Evolutionary conservation across 30 jellyfish, hydroid and myxozoan genomes (phyloP).

Genomic region (Pelagia noctiluca): DNA sequence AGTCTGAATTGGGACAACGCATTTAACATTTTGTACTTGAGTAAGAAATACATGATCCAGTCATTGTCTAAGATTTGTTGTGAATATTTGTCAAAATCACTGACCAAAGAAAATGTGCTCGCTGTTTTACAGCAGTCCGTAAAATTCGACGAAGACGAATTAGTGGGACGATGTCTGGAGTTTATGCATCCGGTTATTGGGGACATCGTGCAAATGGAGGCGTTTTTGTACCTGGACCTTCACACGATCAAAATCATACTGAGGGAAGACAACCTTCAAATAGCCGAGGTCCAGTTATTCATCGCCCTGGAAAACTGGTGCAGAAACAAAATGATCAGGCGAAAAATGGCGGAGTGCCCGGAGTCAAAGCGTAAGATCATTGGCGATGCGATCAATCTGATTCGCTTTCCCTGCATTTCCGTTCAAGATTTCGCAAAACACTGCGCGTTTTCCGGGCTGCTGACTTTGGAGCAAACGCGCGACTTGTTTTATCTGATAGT

Average conservation of each 20-base stretch:
- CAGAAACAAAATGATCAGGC: slow-evolving; percentile 33
- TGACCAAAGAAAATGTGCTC: slow-evolving; percentile 64
- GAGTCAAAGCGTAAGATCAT: slow-evolving; percentile 50
- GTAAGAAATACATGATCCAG: slow-evolving; percentile 71
- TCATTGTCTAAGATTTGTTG: slow-evolving; percentile 46
- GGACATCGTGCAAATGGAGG: slow-evolving; percentile 55
- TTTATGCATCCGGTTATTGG: slow-evolving; percentile 58
- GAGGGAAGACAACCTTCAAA: slow-evolving; percentile 58
- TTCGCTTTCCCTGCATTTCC: slow-evolving; percentile 69
- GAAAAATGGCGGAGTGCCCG: slow-evolving; percentile 50
- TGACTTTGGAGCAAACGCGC: slow-evolving; percentile 59
- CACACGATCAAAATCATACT: slow-evolving; percentile 38
- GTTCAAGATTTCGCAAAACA: slow-evolving; percentile 58
- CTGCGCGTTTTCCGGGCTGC: slow-evolving; percentile 58
- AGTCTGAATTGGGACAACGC: slow-evolving; percentile 56
- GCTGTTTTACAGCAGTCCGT: slow-evolving; percentile 71
- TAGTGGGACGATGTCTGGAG: slow-evolving; percentile 42
- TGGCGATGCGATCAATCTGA: slow-evolving; percentile 48
- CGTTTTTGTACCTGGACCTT: slow-evolving; percentile 49
- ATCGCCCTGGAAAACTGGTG: slow-evolving; percentile 62
- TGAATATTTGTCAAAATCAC: slow-evolving; percentile 33
- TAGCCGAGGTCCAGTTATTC: slow-evolving; percentile 44
- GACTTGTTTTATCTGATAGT: slow-evolving; percentile 58
- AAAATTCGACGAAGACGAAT: slow-evolving; percentile 46
- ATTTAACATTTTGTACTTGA: slow-evolving; percentile 34